A percentile compares a stretch with the other conserved stretches of the same genome.
These are phyloP conservation scores for Acanthosepion lycidas DNA, from an alignment of 2,888 invertebrate species.

Conservation along the genomic window DNA sequence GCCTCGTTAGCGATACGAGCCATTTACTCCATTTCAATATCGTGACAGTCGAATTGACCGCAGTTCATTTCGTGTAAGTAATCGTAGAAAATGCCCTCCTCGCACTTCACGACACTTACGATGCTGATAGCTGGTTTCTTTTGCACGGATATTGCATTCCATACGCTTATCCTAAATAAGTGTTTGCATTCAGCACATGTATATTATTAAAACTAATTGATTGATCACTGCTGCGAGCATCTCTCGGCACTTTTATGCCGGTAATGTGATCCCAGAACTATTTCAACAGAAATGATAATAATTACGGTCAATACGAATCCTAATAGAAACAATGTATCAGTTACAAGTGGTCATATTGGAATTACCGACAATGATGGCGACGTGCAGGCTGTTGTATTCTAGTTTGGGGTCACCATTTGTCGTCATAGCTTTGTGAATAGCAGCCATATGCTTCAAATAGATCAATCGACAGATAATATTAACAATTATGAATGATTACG, in stretches of 20 bases:
- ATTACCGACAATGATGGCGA: background rate
- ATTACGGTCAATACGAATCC: background rate
- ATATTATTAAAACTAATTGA: slow-evolving; percentile 6
- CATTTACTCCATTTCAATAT: background rate
- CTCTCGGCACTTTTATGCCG: background rate
- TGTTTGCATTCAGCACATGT: background rate
- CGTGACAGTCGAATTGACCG: background rate
- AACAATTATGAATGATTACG: too few species aligned
- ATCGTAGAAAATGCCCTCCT: background rate
- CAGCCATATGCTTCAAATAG: background rate
- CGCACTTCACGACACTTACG: background rate
- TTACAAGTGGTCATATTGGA: background rate
- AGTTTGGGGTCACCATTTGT: background rate
- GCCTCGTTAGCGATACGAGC: background rate
- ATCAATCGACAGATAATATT: too few species aligned
- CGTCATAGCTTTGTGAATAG: background rate
- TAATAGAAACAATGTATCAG: slow-evolving; percentile 33
- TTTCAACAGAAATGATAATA: background rate
- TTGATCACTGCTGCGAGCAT: background rate
- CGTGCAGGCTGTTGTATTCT: background rate
- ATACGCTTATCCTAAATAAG: background rate
- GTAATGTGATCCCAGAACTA: background rate
- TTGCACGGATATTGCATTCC: background rate
- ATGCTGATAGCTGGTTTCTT: background rate
- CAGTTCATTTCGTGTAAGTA: background rate